Evolutionary conservation across 2,888 invertebrate genomes (phyloP), one percentile per base, ranked within the genome.

Genomic region (Anorthoa munda): DNA sequence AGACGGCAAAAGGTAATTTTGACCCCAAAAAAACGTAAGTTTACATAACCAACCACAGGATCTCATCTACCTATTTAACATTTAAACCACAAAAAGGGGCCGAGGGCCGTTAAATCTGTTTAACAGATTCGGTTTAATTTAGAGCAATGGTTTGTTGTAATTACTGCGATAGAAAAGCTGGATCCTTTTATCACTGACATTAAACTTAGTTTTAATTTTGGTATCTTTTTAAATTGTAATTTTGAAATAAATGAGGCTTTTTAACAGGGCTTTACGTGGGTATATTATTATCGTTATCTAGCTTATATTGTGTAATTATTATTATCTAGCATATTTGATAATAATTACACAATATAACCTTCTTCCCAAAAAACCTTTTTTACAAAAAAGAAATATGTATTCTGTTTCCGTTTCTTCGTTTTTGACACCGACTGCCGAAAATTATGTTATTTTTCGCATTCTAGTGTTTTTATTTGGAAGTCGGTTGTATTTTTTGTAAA

Each of bases 61-160:
- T 53, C 66, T 46, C 77, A 56, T 68, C 59, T 26, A 51, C 69
- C 53, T 64, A 69, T 69, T 83, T 77, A 77, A 76, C 68, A 68
- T 61, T 39, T 39, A 39, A 45, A 46, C 79, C 72, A 69, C 77
- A 26, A 81, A 81, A 79, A 76, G 73, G 76, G 65, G 53, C 31
- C 46, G 26, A 23, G 55, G 46, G 55, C 67, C 72, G 50, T 80
- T 56, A 77, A 84, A 80, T 77, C 77, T 73, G 77, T 77, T 72
- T 60, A 75, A 82, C 80, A 77, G 77, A 76, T 77, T 82, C 56
- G 48, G 63, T 77, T 84, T 77, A 84, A 84, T 84, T 84, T 72
- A 70, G 60, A 80, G 69, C 72, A 73, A 75, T 72, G 84, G 65
- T 72, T 70, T 59, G 59, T 17, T 66, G 60, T 82, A 84, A 84